Base-by-base conservation (phyloP, 2,888 invertebrate genomes). In the Timandra comae region DNA sequence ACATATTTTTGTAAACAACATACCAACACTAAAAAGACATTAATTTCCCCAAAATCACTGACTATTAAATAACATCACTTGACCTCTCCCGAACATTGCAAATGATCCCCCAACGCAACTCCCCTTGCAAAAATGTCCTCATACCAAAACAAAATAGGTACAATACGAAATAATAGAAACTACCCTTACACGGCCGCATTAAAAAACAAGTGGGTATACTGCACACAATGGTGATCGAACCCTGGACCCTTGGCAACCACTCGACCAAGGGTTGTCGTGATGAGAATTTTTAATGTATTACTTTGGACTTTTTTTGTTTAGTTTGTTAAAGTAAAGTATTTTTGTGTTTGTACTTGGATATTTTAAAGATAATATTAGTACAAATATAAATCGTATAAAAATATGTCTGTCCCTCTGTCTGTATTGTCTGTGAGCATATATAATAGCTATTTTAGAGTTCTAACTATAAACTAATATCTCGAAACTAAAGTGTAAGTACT, bases 111-210 rank as follows among this genome's bases (percentile, higher is more conserved):
- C 37, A 26, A 22, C 16, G 27, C 25, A n/a, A n/a, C n/a, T n/a
- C 32, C 62, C 63, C 11, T 11, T 7, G 24, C 10, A 10, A 10
- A 10, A 2, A 24, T 24, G 24, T 24, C 24, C 9, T 24, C 24
- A 11, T 24, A 10, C 10, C 24, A 11, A 24, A 24, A 24, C 24
- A 24, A 67, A 69, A 68, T 57, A 50, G 54, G 60, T 59, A 71
- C 70, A 71, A 74, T 70, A 56, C 63, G 59, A 66, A 81, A 82
- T 81, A 82, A 80, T 79, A 72, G 74, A 79, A 82, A 77, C 78
- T 73, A 76, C 80, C 82, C 80, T 67, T 71, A 64, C 67, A 26
- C 34, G 32, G 25, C 20, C 29, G 30, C 30, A 76, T 80, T 78
- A 74, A 79, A 80, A 78, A 79, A 81, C 80, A 84, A 82, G 81